Evolutionary conservation across 2,113 vertebrate species (phyloP).

Genomic region (Zosterops hypoxanthus): DNA sequence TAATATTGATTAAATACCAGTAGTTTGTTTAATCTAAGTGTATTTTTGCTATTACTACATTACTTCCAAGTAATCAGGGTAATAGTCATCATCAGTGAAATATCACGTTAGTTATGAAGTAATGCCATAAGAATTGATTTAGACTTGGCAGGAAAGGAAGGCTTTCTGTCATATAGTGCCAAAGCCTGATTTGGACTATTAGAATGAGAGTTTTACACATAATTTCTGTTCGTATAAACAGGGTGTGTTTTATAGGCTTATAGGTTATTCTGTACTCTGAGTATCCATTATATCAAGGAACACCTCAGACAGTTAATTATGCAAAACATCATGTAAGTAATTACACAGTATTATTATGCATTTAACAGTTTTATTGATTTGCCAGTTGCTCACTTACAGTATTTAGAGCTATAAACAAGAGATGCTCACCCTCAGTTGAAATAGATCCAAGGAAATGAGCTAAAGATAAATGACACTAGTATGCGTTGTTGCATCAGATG

Average conservation of each 20-base stretch:
- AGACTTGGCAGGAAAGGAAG: conserved; percentile 70
- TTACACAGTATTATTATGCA: conserved; percentile 76
- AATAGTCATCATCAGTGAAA: conserved; percentile 87
- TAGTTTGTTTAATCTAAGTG: conserved; percentile 85
- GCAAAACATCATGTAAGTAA: conserved; percentile 77
- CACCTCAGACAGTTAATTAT: conserved; percentile 78
- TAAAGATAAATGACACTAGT: conserved; percentile 69
- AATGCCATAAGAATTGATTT: conserved; percentile 97
- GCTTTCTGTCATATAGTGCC: conserved; percentile 50
- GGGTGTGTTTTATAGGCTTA: conserved; percentile 71
- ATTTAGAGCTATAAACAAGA: conserved; percentile 75
- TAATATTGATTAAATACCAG: conserved; percentile 82
- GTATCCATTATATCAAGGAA: conserved; percentile 70
- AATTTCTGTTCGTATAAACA: conserved; percentile 62
- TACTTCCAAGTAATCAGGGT: conserved; percentile 84
- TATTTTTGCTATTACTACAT: conserved; percentile 85
- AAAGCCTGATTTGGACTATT: conserved; percentile 61
- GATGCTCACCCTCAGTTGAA: conserved; percentile 67
- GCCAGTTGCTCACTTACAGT: conserved; percentile 68
- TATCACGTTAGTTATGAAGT: conserved; percentile 88
- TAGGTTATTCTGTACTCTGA: conserved; percentile 50
- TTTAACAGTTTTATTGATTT: conserved; percentile 82
- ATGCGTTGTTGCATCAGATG: conserved; percentile 63
- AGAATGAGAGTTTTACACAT: conserved; percentile 64
- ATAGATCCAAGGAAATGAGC: conserved; percentile 72